A percentile compares a stretch with the other conserved stretches of the same genome.
phyloP scores from a whole-genome alignment of 2,888 invertebrate species.

The Platypus cylindrus region DNA sequence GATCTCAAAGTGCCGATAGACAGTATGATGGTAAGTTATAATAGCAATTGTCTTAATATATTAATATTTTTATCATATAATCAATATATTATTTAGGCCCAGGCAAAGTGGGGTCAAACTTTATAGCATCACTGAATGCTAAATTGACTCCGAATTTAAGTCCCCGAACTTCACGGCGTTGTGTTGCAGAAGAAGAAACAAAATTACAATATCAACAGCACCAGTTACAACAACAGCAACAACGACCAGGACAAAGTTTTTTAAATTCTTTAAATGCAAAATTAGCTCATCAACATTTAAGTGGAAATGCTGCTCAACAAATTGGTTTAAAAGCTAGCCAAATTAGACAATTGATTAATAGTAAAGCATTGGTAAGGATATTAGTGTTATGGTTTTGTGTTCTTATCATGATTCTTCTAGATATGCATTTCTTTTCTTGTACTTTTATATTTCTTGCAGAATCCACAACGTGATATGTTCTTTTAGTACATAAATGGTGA shows the following conservation, averaged over 20 bases:
- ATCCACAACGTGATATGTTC: constrained; percentile 6
- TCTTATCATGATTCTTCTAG: no score
- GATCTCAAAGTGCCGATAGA: constrained; percentile 50
- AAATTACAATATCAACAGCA: constrained; percentile 11
- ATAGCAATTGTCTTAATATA: background rate
- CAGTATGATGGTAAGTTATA: constrained; percentile 36
- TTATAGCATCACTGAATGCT: constrained; percentile 61
- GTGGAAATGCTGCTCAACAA: constrained; percentile 37
- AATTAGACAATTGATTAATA: constrained; percentile 62
- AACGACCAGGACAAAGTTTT: constrained; percentile 48
- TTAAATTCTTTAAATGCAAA: constrained; percentile 73
- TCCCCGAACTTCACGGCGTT: constrained; percentile 42
- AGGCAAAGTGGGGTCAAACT: constrained; percentile 47
- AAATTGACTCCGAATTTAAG: constrained; percentile 51
- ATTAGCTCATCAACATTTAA: constrained; percentile 47
- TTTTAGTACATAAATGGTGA: constrained; percentile 11
- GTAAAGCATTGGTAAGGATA: constrained; percentile 49
- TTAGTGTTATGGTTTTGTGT: background rate
- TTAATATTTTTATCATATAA: constrained; percentile 1
- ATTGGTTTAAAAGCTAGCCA: constrained; percentile 43
- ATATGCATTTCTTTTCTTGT: constrained; percentile 3
- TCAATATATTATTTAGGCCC: constrained; percentile 3
- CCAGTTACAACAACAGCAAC: constrained; percentile 24
- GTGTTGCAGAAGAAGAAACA: constrained; percentile 31
- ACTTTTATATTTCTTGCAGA: constrained; percentile 9